Evolutionary conservation across 1,140 invertebrate species (phyloP).

Genomic region (roundworm (Caenorhabditis elegans)): DNA sequence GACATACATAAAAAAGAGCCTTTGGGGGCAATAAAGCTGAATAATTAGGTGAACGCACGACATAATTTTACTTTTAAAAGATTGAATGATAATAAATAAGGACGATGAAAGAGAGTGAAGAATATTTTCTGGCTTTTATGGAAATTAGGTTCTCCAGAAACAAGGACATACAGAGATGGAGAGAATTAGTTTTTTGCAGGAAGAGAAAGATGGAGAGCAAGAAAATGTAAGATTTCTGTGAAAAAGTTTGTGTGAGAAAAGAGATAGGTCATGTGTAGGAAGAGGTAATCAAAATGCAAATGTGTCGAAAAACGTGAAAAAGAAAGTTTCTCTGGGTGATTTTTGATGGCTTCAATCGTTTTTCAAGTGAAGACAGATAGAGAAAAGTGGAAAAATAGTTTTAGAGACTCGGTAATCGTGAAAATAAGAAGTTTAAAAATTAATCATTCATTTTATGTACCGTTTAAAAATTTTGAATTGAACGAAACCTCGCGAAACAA

Average conservation of each 20-base stretch:
- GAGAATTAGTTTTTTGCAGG: not conserved
- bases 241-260: not conserved
- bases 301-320: not conserved
- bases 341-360: not conserved
- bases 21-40: not conserved
- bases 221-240: not conserved
- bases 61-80: too few species aligned
- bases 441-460: too few species aligned
- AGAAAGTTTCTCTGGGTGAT: not conserved
- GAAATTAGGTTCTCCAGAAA: conserved; percentile 7
- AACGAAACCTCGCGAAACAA: too few species aligned
- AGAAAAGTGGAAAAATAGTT: not conserved
- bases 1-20: not conserved
- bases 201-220: not conserved
- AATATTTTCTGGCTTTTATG: not conserved
- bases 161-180: not conserved
- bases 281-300: conserved; percentile 20
- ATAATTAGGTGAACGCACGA: not conserved
- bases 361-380: too few species aligned
- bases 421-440: too few species aligned
- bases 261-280: not conserved
- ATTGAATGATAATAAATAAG: too few species aligned
- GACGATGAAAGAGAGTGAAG: not conserved
- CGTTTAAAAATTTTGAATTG: too few species aligned
- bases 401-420: too few species aligned